Evolutionary conservation across 2,888 invertebrate genomes (phyloP).

Genomic region (Macrosiphum euphorbiae): DNA sequence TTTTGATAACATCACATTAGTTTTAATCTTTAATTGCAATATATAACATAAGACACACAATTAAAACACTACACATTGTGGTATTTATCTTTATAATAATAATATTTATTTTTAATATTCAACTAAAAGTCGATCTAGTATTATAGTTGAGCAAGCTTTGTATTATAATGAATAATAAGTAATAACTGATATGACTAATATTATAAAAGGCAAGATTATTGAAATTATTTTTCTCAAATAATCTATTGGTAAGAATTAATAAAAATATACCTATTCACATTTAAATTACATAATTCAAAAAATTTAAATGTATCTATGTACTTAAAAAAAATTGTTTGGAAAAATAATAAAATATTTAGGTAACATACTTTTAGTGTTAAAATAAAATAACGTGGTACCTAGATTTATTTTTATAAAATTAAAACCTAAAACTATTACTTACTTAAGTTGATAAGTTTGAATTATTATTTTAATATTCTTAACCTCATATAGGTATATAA

Average conservation of each 20-base stretch:
- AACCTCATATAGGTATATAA: not conserved
- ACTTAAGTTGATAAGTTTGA: not conserved
- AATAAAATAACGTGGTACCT: not conserved
- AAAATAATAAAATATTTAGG: not conserved
- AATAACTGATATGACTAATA: not conserved
- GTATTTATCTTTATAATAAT: not conserved
- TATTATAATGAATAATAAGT: not conserved
- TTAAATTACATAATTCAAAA: not conserved
- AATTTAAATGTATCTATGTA: not conserved
- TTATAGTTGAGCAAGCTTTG: not conserved
- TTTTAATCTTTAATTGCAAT: not conserved
- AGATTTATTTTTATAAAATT: not conserved
- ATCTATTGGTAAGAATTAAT: not conserved
- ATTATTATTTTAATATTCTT: not conserved
- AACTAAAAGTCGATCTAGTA: not conserved
- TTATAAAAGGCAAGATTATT: not conserved
- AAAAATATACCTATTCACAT: not conserved
- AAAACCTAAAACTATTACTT: not conserved
- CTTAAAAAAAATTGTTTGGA: not conserved
- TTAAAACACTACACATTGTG: not conserved
- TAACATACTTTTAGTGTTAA: not conserved
- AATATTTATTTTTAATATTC: not conserved
- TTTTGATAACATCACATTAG: not conserved
- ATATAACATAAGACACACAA: not conserved
- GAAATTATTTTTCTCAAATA: not conserved